Conservation (phyloP, 2,113 vertebrate species). For the Steatornis caripensis region DNA sequence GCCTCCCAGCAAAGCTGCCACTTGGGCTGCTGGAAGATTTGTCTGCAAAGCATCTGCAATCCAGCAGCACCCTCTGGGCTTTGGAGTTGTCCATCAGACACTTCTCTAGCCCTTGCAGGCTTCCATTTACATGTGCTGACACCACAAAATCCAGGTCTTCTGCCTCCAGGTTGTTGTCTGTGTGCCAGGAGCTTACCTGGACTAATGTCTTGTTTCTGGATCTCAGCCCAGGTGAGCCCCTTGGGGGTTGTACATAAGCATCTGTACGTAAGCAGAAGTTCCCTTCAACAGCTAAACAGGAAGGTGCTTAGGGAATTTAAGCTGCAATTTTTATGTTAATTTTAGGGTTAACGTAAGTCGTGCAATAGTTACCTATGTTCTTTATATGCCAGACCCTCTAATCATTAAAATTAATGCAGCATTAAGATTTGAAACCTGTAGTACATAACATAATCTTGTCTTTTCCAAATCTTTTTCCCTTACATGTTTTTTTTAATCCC, state of each 20-base stretch:
- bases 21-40: not conserved
- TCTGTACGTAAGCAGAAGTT: not conserved
- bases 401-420: not conserved
- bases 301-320: not conserved
- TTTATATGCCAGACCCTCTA: not conserved
- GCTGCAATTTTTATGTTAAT: not conserved
- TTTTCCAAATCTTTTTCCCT: conserved; percentile 5
- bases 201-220: not conserved
- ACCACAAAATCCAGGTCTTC: not conserved
- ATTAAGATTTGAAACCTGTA: not conserved
- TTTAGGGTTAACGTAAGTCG: not conserved
- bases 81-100: not conserved
- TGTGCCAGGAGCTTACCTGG: not conserved
- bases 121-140: not conserved
- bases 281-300: not conserved
- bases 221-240: not conserved
- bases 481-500: not conserved
- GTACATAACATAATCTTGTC: not conserved
- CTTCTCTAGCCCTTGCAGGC: not conserved
- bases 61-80: not conserved
- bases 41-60: not conserved
- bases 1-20: not conserved
- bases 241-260: no score
- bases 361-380: not conserved
- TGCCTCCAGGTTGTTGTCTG: not conserved